Conservation (phyloP, 2,113 vertebrate genomes). For the Sitta europaea region DNA sequence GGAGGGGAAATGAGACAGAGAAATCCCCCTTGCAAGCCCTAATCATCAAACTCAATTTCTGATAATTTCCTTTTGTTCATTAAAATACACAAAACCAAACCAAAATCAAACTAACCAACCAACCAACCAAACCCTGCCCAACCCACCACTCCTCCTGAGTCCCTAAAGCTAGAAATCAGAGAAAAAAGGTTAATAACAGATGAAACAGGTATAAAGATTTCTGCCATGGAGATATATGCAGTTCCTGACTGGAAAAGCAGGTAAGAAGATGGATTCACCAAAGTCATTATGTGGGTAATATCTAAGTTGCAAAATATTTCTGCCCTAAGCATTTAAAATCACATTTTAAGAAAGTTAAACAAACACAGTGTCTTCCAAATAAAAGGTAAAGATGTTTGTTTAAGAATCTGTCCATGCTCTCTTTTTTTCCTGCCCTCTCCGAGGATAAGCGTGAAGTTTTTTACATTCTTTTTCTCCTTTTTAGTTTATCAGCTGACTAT, state of each 20-base stretch:
- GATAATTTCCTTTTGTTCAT: neutral
- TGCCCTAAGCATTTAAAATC: neutral
- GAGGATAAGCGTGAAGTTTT: neutral
- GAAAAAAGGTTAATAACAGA: neutral
- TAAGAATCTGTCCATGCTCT: neutral
- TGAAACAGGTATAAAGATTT: neutral
- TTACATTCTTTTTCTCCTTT: neutral
- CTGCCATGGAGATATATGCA: neutral
- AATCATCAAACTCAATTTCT: neutral
- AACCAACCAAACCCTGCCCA: fast-evolving
- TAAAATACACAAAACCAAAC: neutral
- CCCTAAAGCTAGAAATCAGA: neutral
- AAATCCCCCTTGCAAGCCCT: neutral
- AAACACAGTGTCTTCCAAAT: neutral
- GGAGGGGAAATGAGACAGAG: neutral
- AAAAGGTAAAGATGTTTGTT: neutral
- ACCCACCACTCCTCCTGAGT: neutral
- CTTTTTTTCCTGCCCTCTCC: neutral
- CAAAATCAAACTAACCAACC: neutral
- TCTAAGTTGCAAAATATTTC: neutral
- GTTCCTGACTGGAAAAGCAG: neutral
- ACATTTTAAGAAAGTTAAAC: neutral
- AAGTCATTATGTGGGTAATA: neutral
- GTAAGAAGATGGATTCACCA: neutral
- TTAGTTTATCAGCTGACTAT: neutral